These are phyloP conservation scores for Sarcophaga carnaria DNA, from an alignment of 2,888 invertebrate species.

Conservation along the genomic window DNA sequence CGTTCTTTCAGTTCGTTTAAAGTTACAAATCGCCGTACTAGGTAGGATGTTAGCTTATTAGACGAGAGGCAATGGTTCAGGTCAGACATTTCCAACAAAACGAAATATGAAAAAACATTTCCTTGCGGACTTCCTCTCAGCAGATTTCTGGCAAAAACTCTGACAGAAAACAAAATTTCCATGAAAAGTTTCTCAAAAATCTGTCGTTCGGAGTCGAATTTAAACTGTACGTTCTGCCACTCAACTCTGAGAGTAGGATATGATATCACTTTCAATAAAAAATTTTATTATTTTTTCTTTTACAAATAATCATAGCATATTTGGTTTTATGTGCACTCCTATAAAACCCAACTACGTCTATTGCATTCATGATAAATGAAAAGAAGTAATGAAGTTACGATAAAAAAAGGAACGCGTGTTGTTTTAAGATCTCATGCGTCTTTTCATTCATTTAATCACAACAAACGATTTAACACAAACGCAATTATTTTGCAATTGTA, in stretches of 20 bases:
- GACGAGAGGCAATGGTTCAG: too few species aligned
- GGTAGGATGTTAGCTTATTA: too few species aligned
- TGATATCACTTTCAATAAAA: conserved; percentile 25
- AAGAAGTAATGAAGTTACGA: background rate
- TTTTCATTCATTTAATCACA: conserved; percentile 36
- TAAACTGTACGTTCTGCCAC: too few species aligned
- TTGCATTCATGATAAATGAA: conserved; percentile 11
- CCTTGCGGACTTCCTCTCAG: too few species aligned
- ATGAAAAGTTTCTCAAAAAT: too few species aligned
- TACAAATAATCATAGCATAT: conserved; percentile 28
- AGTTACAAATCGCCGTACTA: too few species aligned
- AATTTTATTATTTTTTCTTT: conserved; percentile 26
- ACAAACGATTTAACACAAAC: conserved; percentile 31
- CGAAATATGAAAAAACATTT: too few species aligned
- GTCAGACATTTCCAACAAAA: too few species aligned
- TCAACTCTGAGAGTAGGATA: background rate
- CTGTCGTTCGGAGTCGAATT: too few species aligned
- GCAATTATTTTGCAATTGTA: background rate
- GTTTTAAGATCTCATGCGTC: conserved; percentile 17
- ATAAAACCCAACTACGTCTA: background rate
- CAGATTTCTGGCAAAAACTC: too few species aligned
- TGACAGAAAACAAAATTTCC: too few species aligned
- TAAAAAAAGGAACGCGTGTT: conserved; percentile 29
- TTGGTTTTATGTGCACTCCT: background rate
- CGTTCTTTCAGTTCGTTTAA: too few species aligned